phyloP scores from a whole-genome alignment of 2,797 vertebrate genomes.

The Myripristis jacobus region DNA sequence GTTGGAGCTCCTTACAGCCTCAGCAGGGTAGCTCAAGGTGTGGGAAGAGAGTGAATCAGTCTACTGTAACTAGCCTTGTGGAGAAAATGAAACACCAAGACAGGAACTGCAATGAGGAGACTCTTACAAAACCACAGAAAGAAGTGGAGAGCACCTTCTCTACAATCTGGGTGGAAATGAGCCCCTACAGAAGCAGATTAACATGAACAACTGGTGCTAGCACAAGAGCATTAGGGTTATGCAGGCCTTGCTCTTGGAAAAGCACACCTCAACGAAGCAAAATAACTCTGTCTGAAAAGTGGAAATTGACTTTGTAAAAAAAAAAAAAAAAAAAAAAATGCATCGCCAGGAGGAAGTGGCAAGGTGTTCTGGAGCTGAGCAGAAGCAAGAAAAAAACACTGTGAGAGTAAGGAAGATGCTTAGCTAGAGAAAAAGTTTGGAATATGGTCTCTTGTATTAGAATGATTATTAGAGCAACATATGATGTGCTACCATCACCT shows the following conservation, averaged over 20 bases:
- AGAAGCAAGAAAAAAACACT: background rate
- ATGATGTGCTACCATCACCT: slow-evolving; percentile 5
- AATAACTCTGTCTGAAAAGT: slow-evolving; percentile 54
- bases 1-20: no score
- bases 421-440: slow-evolving; percentile 15
- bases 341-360: slow-evolving; percentile 33
- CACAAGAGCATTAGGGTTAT: slow-evolving; percentile 49
- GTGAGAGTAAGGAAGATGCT: background rate
- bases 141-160: slow-evolving; percentile 18
- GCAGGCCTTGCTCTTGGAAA: slow-evolving; percentile 29
- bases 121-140: slow-evolving; percentile 31
- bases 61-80: no score
- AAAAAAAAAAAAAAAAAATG: no score
- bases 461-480: slow-evolving; percentile 35
- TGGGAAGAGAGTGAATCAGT: no score
- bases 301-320: slow-evolving; percentile 50
- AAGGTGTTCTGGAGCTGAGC: slow-evolving; percentile 37
- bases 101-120: slow-evolving; percentile 24
- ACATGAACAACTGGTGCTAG: slow-evolving; percentile 33
- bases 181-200: slow-evolving; percentile 3
- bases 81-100: no score
- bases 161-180: slow-evolving; percentile 4
- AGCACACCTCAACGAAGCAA: slow-evolving; percentile 40
- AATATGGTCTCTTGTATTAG: background rate
- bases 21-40: no score